Evolutionary conservation across 2,113 vertebrate genomes (phyloP).

Genomic region (Xenopus laevis): DNA sequence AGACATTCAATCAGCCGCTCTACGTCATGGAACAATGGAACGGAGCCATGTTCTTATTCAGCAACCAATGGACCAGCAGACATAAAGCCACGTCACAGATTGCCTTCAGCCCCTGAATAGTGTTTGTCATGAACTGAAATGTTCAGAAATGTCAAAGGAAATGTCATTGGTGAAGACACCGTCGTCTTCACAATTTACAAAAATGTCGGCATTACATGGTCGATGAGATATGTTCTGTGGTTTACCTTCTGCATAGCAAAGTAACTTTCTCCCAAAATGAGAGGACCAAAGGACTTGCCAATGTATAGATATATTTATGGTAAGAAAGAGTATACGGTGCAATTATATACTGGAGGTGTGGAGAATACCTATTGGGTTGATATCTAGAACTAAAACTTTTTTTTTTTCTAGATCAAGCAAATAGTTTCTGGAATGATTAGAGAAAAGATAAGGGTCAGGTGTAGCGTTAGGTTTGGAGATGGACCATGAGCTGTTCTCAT

Average conservation of each 20-base stretch:
- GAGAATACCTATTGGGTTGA: neutral
- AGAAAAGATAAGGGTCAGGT: too few relatives aligned
- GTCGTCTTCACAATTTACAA: constrained; percentile 16
- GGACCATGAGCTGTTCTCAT: neutral
- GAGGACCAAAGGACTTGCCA: neutral
- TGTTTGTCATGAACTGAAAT: neutral
- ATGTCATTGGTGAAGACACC: constrained; percentile 1
- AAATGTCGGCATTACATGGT: constrained; percentile 1
- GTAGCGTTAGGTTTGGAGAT: too few relatives aligned
- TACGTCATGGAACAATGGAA: constrained; percentile 39
- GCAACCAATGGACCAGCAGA: constrained; percentile 27
- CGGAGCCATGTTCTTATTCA: constrained; percentile 16
- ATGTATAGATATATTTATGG: neutral
- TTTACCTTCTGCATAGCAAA: neutral
- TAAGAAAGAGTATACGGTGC: neutral
- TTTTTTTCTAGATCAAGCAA: too few relatives aligned
- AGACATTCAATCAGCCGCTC: constrained; percentile 37
- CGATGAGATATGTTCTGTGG: constrained; percentile 6
- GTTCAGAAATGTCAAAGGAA: neutral
- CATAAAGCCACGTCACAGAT: constrained; percentile 28
- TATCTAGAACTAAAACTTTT: too few relatives aligned
- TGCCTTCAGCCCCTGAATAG: constrained; percentile 37
- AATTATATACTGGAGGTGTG: constrained; percentile 12
- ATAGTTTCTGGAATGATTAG: too few relatives aligned
- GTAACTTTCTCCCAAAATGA: neutral